Base-by-base conservation (phyloP, 2,113 vertebrate genomes). In the Ictidomys tridecemlineatus region DNA sequence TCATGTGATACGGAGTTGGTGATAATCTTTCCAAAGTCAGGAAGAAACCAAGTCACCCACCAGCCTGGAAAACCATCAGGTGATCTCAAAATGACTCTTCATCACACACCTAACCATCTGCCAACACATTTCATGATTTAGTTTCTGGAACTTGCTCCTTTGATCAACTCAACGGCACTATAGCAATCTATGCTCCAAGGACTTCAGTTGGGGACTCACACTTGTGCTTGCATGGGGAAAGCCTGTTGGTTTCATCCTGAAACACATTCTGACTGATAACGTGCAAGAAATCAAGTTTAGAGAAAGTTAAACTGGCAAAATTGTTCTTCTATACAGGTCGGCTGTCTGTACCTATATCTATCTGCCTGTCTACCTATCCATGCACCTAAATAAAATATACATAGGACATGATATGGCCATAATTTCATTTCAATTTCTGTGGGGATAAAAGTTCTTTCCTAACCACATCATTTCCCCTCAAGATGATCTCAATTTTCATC, bases 401-500 rank as follows among this genome's bases (percentile, higher is more conserved):
- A 73, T 6, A 20, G 0, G 17, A 86, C 34, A 39, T 2, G 56
- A 86, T 45, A 45, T 1, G 14, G 73, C 30, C 73, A 82, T 34
- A 80, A 18, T 70, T 80, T 61, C 58, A 73, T 70, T 88, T 77
- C 22, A 37, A 1, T 89, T 92, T 92, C 28, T 93, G 80, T 5
- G 22, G 69, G 92, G 48, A 89, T 56, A 61, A 96, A 95, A 84
- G 69, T 96, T 85, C n/a, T 97, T 94, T 61, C 79, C 16, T 28
- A 93, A 13, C 26, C 90, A 73, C 83, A 97, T 45, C 76, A 61
- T 58, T 13, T 51, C 37, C 13, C 11, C 20, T 67, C 63, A n/a
- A 96, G 53, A 94, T 87, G 93, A 87, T 78, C 80, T 95, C 12
- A 28, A 30, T 96, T 96, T 97, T 94, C 85, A 94, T 58, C 94